These are phyloP conservation scores for Glaucopsyche alexis DNA, from an alignment of 2,888 invertebrate species.

Conservation along the genomic window DNA sequence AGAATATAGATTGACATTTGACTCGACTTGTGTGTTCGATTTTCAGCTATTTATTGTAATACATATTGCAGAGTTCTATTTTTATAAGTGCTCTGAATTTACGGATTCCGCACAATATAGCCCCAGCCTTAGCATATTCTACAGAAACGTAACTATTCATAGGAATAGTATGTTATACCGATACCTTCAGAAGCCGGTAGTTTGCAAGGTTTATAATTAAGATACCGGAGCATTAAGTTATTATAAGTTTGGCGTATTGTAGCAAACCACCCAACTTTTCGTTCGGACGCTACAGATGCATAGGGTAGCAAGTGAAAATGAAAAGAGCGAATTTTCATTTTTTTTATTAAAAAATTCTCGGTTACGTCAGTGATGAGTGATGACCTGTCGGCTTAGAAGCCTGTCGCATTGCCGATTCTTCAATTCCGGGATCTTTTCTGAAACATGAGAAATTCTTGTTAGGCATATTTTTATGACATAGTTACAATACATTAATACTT, in stretches of 20 bases:
- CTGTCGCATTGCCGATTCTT: neutral
- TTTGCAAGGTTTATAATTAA: slow-evolving; percentile 28
- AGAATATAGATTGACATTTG: too few relatives aligned
- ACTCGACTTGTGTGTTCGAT: too few relatives aligned
- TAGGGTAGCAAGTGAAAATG: slow-evolving; percentile 12
- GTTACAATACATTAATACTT: neutral
- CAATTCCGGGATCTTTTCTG: too few relatives aligned
- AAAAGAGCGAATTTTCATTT: neutral
- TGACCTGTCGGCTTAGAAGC: neutral
- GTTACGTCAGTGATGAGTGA: neutral
- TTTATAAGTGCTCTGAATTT: too few relatives aligned
- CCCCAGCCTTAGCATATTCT: neutral
- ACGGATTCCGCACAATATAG: too few relatives aligned
- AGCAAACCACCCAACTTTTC: slow-evolving; percentile 17
- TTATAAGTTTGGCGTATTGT: slow-evolving; percentile 71
- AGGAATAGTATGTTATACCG: neutral
- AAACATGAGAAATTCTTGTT: too few relatives aligned
- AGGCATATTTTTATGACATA: neutral
- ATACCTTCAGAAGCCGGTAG: slow-evolving; percentile 18
- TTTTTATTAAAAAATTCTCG: neutral
- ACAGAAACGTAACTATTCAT: neutral
- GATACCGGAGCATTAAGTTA: slow-evolving; percentile 66
- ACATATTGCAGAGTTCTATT: too few relatives aligned
- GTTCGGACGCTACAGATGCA: neutral
- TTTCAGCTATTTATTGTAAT: too few relatives aligned